These are phyloP conservation scores for Lemur catta DNA, from an alignment of 2,797 vertebrate species.

Conservation along the genomic window DNA sequence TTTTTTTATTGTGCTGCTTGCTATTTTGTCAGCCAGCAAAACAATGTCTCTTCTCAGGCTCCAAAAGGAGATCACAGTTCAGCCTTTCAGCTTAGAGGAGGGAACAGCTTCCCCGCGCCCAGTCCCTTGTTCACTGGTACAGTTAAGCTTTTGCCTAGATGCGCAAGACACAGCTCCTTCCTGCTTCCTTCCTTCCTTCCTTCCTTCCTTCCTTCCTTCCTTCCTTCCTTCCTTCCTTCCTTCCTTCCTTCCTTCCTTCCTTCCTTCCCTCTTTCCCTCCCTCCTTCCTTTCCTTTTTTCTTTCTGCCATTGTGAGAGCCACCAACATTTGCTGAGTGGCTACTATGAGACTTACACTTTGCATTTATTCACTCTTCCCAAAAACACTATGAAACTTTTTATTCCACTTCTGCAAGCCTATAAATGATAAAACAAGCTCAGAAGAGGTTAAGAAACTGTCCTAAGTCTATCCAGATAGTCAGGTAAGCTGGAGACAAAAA, in stretches of 20 bases:
- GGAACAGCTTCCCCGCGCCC: neutral
- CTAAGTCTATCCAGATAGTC: too few species aligned
- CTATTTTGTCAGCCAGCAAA: neutral
- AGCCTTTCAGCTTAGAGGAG: neutral
- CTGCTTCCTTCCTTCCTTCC: too few species aligned
- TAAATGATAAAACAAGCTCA: neutral
- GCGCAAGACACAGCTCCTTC: neutral
- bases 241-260: fast-evolving
- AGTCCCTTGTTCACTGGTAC: neutral
- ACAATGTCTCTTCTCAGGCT: neutral
- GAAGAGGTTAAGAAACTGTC: neutral
- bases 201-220: fast-evolving
- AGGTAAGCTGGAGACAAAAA: neutral
- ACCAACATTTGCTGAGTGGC: neutral
- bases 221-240: fast-evolving
- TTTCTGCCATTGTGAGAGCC: neutral
- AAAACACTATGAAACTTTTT: neutral
- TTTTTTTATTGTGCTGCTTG: neutral
- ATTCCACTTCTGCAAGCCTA: neutral
- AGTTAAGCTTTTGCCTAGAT: neutral
- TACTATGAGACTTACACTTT: neutral
- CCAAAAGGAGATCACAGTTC: neutral
- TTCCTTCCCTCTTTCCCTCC: fast-evolving
- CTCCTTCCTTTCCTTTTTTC: too few species aligned
- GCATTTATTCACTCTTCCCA: neutral